Percentiles rank a stretch among this genome's conserved stretches.
phyloP scores from a whole-genome alignment of 2,797 vertebrate genomes.

The Gadopsis marmoratus region DNA sequence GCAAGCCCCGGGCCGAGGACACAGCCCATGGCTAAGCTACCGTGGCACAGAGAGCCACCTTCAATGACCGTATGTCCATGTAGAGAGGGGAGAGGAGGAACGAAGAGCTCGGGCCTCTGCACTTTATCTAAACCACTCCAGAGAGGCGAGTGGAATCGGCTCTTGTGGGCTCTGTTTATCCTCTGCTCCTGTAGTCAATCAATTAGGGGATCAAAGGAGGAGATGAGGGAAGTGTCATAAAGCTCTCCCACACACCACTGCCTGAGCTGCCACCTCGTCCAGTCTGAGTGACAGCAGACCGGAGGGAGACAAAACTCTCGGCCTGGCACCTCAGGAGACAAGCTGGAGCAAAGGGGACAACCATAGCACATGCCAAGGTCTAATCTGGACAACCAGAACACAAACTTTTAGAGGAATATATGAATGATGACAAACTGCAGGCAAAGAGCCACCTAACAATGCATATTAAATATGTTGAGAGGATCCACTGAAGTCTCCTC shows the following conservation, averaged over 20 bases:
- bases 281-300: slow-evolving; percentile 75
- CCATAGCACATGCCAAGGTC: slow-evolving; percentile 78
- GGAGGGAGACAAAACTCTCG: slow-evolving; percentile 66
- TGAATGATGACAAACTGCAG: slow-evolving; percentile 65
- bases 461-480: slow-evolving; percentile 37
- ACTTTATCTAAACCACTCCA: slow-evolving; percentile 86
- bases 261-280: slow-evolving; percentile 77
- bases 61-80: slow-evolving; percentile 77
- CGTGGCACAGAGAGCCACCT: slow-evolving; percentile 83
- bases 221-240: slow-evolving; percentile 82
- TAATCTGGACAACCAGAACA: slow-evolving; percentile 82
- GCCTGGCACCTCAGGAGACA: slow-evolving; percentile 69
- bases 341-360: slow-evolving; percentile 79
- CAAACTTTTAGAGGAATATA: slow-evolving; percentile 72
- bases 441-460: slow-evolving; percentile 57
- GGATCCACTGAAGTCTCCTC: slow-evolving; percentile 26
- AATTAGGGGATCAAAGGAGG: slow-evolving; percentile 88
- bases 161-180: slow-evolving; percentile 86
- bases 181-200: slow-evolving; percentile 88
- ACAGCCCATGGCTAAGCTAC: slow-evolving; percentile 83
- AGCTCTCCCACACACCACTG: slow-evolving; percentile 77
- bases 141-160: slow-evolving; percentile 85
- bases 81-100: slow-evolving; percentile 64
- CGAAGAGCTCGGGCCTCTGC: slow-evolving; percentile 66
- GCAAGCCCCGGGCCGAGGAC: slow-evolving; percentile 72